Evolutionary conservation across 2,888 invertebrate genomes (phyloP).

Genomic region (Apamea monoglypha): DNA sequence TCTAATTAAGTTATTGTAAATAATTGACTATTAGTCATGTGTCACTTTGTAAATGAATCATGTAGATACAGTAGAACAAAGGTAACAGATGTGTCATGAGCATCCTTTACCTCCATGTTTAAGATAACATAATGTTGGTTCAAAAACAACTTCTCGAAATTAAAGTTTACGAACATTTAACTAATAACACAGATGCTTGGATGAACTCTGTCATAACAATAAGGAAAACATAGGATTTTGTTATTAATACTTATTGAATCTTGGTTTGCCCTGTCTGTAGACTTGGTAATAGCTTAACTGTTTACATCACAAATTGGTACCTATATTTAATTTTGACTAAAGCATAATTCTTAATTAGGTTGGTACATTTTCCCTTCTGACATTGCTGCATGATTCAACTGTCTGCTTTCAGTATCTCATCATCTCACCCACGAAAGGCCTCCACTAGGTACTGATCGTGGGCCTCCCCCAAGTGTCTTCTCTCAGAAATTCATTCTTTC

Average conservation of each 20-base stretch:
- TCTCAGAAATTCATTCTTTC: not conserved
- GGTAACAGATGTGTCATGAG: slow-evolving; percentile 43
- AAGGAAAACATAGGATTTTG: slow-evolving; percentile 23
- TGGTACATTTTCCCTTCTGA: not conserved
- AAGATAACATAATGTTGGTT: slow-evolving; percentile 39
- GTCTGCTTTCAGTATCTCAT: not conserved
- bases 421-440: not conserved
- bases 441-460: not conserved
- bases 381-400: not conserved
- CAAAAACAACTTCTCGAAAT: slow-evolving; percentile 32
- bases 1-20: slow-evolving; percentile 3
- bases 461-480: not conserved
- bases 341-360: not conserved
- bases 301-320: not conserved
- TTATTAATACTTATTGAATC: not conserved
- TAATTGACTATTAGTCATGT: slow-evolving; percentile 13
- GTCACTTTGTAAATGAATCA: slow-evolving; percentile 55
- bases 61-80: slow-evolving; percentile 29
- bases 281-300: not conserved
- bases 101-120: slow-evolving; percentile 6
- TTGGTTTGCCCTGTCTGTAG: not conserved
- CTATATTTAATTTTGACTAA: slow-evolving; percentile 9
- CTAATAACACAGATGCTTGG: not conserved
- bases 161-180: not conserved
- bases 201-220: not conserved